Evolutionary conservation across 2,888 invertebrate genomes (phyloP), one percentile per base, ranked within the genome.

Genomic region (Drosophila ustulata): DNA sequence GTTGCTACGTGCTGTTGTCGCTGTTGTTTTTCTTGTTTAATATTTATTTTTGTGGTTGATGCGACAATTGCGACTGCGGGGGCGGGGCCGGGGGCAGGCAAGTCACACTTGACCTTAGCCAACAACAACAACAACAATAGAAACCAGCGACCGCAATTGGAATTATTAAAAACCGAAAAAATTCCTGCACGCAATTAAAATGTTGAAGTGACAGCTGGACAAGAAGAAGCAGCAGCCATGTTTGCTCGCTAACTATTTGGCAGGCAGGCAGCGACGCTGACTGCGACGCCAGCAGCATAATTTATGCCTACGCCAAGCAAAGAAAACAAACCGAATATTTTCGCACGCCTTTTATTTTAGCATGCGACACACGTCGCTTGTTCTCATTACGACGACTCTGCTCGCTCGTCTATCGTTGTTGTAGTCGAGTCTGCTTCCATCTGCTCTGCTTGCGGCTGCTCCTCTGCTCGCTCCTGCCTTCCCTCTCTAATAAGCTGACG

Each of bases 141-240:
- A 18, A 7, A 18, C 39, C 47, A 18, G 39, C 39, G 18, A 41
- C 39, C 39, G 39, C 39, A 53, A 13, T 45, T 39, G 30, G 37
- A 7, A 34, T 23, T 18, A 47, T 32, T 28, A 11, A 50, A 61
- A 55, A 43, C 62, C 18, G 7, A 51, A 61, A 59, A 66, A 75
- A 89, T 84, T 84, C 88, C 88, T 84, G 68, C 84, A 89, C 88
- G 89, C 81, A 82, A 83, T 88, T 88, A 73, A 88, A 71, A 80
- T 70, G 34, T 82, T 86, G 81, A 89, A 89, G 77, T 86, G 83
- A 83, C 89, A 83, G 73, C 62, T 61, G 71, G 37, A 18, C 26
- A 26, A 41, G 45, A 57, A 9, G 32, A 43, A 39, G 49, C 58
- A 49, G 61, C 50, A 53, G 64, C 43, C 65, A 47, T 64, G 43